A percentile compares a stretch with the other conserved stretches of the same genome.
These are phyloP conservation scores for Blomia tropicalis DNA, from an alignment of 2,888 invertebrate species.

Conservation along the genomic window DNA sequence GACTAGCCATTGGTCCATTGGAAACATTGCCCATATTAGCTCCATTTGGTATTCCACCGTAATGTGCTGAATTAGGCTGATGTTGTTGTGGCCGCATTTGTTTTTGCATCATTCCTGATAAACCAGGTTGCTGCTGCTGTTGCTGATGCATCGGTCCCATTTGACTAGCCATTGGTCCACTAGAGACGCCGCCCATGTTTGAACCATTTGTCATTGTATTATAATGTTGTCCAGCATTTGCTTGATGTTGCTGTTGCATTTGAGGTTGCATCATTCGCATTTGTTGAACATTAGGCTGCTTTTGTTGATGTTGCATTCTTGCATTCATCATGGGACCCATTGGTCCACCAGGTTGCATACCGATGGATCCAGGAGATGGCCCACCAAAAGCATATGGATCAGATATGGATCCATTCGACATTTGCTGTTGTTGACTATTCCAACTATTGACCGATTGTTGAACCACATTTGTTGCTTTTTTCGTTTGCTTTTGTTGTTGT, in stretches of 20 bases:
- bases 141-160: not conserved
- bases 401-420: not conserved
- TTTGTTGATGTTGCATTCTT: not conserved
- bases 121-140: conserved; percentile 9
- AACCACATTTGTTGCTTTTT: no score
- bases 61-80: not conserved
- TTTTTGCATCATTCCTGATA: not conserved
- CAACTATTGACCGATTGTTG: not conserved
- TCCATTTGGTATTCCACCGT: not conserved
- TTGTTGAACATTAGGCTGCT: not conserved
- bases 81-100: not conserved
- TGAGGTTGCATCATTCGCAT: not conserved
- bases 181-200: not conserved
- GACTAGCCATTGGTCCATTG: conserved; percentile 1
- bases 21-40: not conserved
- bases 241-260: not conserved
- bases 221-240: not conserved
- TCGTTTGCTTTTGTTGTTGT: not conserved
- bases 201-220: no score
- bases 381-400: conserved; percentile 7
- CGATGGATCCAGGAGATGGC: not conserved
- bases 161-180: not conserved
- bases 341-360: not conserved
- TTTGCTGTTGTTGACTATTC: conserved; percentile 15
- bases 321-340: not conserved